Evolutionary conservation across 2,113 vertebrate species (phyloP), one percentile per base, ranked within the genome.

Genomic region (Ia io): DNA sequence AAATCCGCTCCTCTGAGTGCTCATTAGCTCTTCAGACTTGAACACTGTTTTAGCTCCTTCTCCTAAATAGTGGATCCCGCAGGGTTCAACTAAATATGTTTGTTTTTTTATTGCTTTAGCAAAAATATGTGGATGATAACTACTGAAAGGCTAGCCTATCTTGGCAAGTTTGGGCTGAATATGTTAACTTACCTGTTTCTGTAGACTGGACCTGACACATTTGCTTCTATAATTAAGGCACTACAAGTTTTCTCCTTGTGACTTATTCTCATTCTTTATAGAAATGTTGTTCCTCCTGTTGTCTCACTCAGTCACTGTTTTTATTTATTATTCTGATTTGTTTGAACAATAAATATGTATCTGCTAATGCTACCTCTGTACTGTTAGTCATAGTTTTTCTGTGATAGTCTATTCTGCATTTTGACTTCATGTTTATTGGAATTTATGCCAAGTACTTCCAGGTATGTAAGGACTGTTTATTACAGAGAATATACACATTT

Each of bases 21-120:
- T 97, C 92, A 93, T 95, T 96, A 93, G 32, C 37, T 88, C 44
- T 78, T 5, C 25, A 94, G 56, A 86, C n/a, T 88, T 90, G 49
- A 13, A n/a, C 3, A 44, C 16, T 47, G 16, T 32, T 70, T 80
- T 11, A 80, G 12, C 37, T 71, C 5, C 30, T 83, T 89, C 59
- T 70, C 10, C 80, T 35, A 84, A 90, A 91, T 28, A 92, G 70
- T 2, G 70, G 67, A 17, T 92, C 56, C 74, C 23, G 0, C 78
- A 83, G 16, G 69, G 32, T 51, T 83, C 74, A 79, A 6, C 6
- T 76, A 77, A 28, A 35, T 88, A 70, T 40, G 1, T 17, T 93
- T 93, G 28, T 79, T 74, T 59, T 87, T 59, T 80, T 76, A 67
- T 65, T 78, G 28, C 56, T 93, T 91, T 86, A 73, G 49, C 42